These are phyloP conservation scores for Mimumesa dahlbomi DNA, from an alignment of 2,888 invertebrate species.

Conservation along the genomic window DNA sequence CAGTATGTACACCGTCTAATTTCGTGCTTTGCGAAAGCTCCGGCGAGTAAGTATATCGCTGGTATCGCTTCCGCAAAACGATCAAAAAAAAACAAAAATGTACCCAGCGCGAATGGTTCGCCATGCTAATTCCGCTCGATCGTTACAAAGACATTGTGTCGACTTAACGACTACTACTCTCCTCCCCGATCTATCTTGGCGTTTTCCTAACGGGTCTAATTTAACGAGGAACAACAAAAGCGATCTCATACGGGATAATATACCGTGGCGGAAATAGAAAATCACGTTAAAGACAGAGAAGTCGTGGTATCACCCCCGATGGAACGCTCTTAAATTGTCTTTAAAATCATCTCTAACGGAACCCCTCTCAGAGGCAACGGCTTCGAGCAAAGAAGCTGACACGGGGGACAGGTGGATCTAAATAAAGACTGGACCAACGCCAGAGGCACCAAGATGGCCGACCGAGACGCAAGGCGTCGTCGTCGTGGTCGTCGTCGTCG, in stretches of 20 bases:
- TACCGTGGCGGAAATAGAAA: conserved; percentile 23
- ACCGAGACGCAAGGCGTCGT: conserved; percentile 49
- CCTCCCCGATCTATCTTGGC: too few relatives aligned
- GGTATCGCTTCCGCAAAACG: too few relatives aligned
- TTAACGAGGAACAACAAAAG: too few relatives aligned
- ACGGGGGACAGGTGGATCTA: conserved; percentile 80
- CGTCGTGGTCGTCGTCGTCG: conserved; percentile 28
- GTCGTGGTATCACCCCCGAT: conserved; percentile 26
- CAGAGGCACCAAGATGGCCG: conserved; percentile 76
- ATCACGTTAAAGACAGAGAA: neutral
- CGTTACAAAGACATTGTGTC: too few relatives aligned
- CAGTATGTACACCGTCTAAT: too few relatives aligned
- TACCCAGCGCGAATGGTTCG: too few relatives aligned
- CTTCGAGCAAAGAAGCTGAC: conserved; percentile 69
- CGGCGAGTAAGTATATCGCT: neutral
- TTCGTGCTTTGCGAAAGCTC: too few relatives aligned
- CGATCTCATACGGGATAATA: too few relatives aligned
- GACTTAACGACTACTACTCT: too few relatives aligned
- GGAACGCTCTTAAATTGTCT: conserved; percentile 67
- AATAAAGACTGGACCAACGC: conserved; percentile 80
- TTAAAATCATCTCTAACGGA: conserved; percentile 53
- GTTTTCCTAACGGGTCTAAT: too few relatives aligned
- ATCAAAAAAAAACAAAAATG: too few relatives aligned
- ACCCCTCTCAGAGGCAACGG: conserved; percentile 44
- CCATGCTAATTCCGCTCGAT: too few relatives aligned